Base-by-base conservation (phyloP, 1,140 invertebrate species). In the Bactericera cockerelli region DNA sequence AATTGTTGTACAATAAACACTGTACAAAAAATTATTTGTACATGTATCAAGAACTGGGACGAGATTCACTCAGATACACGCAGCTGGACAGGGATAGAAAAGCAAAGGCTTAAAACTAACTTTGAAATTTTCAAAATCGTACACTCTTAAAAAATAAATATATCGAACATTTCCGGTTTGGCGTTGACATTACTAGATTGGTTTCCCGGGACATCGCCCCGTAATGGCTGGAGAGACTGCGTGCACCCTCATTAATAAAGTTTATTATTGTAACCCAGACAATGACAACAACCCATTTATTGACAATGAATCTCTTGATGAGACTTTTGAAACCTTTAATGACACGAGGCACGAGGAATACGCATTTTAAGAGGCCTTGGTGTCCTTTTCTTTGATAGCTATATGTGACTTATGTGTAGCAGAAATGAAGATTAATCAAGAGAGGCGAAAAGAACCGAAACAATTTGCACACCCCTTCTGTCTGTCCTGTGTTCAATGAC, bases 371-470 rank as follows among this genome's bases (percentile, higher is more conserved):
- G n/a, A 49, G 42, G n/a, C 4, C 3, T 22, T 49, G n/a, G n/a
- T 49, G n/a, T 49, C n/a, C 19, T 3, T 49, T n/a, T 49, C 19
- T 49, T 49, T 49, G 42, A 49, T 49, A n/a, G n/a, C n/a, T n/a
- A n/a, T n/a, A n/a, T n/a, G n/a, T n/a, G n/a, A n/a, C n/a, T n/a
- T n/a, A n/a, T n/a, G n/a, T n/a, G 6, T 16, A 16, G 42, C 19
- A 49, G 19, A 49, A 49, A 49, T 49, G 42, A 49, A 49, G 42
- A 49, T 49, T 49, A 49, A 49, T 49, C 42, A 49, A 49, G 42
- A 36, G 33, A 49, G 28, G 28, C 28, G 22, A 49, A 49, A 49
- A 49, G 6, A 49, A 10, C 42, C 42, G 42, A 49, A 49, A 49
- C 42, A 49, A 49, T 49, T 49, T 49, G 22, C 6, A 22, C 42